Percentiles rank a stretch among this genome's conserved stretches.
These are phyloP conservation scores for Drosophila algonquin DNA, from an alignment of 2,888 invertebrate species.

Conservation along the genomic window DNA sequence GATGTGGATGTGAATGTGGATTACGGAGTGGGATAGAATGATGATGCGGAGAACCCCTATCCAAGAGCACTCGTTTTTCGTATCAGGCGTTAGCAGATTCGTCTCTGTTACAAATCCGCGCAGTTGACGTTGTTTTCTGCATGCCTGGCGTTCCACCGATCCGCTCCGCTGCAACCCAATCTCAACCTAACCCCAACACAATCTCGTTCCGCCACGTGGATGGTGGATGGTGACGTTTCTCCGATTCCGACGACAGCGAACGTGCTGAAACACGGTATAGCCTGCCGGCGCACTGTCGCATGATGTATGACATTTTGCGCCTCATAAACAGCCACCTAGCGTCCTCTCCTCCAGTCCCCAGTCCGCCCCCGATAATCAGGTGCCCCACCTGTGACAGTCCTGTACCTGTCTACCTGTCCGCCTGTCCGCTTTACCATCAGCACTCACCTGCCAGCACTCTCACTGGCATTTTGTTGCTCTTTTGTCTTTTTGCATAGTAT, in stretches of 20 bases:
- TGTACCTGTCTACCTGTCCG: constrained; percentile 5
- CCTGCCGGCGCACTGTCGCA: constrained; percentile 53
- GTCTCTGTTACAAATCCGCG: constrained; percentile 59
- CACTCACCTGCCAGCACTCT: constrained; percentile 13
- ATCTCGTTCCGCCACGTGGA: constrained; percentile 23
- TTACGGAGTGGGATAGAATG: constrained; percentile 3
- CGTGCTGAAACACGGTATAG: constrained; percentile 15
- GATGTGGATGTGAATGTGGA: constrained; percentile 3
- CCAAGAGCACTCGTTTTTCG: constrained; percentile 35
- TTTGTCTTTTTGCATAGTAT: constrained; percentile 59
- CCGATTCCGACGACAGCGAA: constrained; percentile 12
- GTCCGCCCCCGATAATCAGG: constrained; percentile 67
- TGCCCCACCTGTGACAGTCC: constrained; percentile 21
- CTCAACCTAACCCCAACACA: constrained; percentile 27
- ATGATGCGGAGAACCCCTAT: constrained; percentile 17
- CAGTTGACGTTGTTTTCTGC: constrained; percentile 42
- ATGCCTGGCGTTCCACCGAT: constrained; percentile 36
- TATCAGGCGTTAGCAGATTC: constrained; percentile 30
- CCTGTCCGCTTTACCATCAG: constrained; percentile 3
- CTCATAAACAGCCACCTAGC: constrained; percentile 67
- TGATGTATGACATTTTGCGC: constrained; percentile 78
- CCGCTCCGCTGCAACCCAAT: constrained; percentile 44
- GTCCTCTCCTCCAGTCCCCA: background rate
- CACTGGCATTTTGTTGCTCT: constrained; percentile 44
- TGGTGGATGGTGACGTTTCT: constrained; percentile 1